These are phyloP conservation scores for Zophobas atratus DNA, from an alignment of 1,140 invertebrate genomes.

Conservation along the genomic window DNA sequence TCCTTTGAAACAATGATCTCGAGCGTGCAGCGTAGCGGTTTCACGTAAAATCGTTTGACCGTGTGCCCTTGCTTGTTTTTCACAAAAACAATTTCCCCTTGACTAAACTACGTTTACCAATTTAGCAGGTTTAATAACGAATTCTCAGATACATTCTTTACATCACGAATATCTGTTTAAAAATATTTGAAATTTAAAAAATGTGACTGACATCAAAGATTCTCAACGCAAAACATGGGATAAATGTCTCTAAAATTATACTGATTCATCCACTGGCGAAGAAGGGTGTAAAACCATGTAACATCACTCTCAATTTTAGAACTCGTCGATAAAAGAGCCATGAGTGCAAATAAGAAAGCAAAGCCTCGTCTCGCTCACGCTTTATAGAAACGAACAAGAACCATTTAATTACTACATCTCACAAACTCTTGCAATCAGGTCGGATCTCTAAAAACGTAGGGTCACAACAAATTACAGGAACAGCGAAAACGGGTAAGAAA, in stretches of 20 bases:
- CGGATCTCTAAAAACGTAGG: slow-evolving; percentile 47
- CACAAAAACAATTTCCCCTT: slow-evolving; percentile 13
- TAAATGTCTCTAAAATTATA: slow-evolving; percentile 23
- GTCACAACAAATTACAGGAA: slow-evolving; percentile 42
- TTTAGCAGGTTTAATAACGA: background rate
- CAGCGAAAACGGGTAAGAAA: background rate
- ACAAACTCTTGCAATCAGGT: slow-evolving; percentile 42
- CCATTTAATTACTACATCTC: slow-evolving; percentile 50
- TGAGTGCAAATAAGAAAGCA: slow-evolving; percentile 11
- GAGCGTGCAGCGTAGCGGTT: slow-evolving; percentile 14
- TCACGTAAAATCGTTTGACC: slow-evolving; percentile 11
- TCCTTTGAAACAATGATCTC: slow-evolving; percentile 27
- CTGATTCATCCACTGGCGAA: slow-evolving; percentile 22
- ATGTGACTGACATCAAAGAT: slow-evolving; percentile 7
- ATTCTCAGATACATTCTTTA: background rate
- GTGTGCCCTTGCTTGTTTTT: slow-evolving; percentile 2
- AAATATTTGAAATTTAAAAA: slow-evolving; percentile 9
- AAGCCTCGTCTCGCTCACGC: slow-evolving; percentile 16
- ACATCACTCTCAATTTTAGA: slow-evolving; percentile 29
- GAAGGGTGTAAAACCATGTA: slow-evolving; percentile 27
- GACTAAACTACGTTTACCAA: slow-evolving; percentile 6
- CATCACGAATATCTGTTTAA: background rate
- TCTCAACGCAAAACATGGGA: background rate
- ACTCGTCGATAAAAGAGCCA: slow-evolving; percentile 26
- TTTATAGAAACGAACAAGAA: slow-evolving; percentile 29